Percentiles rank a stretch among this genome's conserved stretches.
phyloP scores from a whole-genome alignment of 2,888 invertebrate species.

The Sesia bembeciformis region DNA sequence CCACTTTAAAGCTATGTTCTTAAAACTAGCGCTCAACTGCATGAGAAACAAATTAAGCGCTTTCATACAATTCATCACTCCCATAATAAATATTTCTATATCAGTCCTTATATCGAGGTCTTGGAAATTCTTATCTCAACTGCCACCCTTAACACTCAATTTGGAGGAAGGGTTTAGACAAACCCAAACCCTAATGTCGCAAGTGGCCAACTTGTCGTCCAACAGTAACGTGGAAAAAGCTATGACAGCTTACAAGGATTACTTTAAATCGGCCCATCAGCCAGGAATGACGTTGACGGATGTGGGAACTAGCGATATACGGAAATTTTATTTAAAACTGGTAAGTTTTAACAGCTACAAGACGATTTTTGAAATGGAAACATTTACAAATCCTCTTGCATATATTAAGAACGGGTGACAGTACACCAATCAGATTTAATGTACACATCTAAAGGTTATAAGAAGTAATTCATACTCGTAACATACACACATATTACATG shows the following conservation, averaged over 20 bases:
- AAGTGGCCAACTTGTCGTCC: conserved; percentile 27
- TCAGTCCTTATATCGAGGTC: conserved; percentile 58
- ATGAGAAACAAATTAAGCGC: conserved; percentile 53
- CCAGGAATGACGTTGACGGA: conserved; percentile 41
- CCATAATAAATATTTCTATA: conserved; percentile 56
- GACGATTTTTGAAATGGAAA: too few relatives aligned
- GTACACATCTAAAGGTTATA: background rate
- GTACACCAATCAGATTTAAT: background rate
- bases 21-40: conserved; percentile 51
- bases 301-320: conserved; percentile 41
- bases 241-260: conserved; percentile 45
- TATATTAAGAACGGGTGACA: too few relatives aligned
- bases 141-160: conserved; percentile 76
- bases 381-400: too few relatives aligned
- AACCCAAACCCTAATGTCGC: conserved; percentile 49
- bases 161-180: conserved; percentile 53
- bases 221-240: conserved; percentile 33
- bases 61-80: conserved; percentile 57
- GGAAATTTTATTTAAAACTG: conserved; percentile 56
- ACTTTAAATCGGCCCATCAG: conserved; percentile 34
- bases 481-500: too few relatives aligned
- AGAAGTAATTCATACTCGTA: too few relatives aligned
- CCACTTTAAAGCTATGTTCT: conserved; percentile 63
- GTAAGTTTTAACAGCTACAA: conserved; percentile 26
- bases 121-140: conserved; percentile 63